Percentiles rank a stretch among this genome's conserved stretches.
Evolutionary conservation across 2,888 invertebrate species (phyloP).

Genomic region (Brachynemurus nebulosus): DNA sequence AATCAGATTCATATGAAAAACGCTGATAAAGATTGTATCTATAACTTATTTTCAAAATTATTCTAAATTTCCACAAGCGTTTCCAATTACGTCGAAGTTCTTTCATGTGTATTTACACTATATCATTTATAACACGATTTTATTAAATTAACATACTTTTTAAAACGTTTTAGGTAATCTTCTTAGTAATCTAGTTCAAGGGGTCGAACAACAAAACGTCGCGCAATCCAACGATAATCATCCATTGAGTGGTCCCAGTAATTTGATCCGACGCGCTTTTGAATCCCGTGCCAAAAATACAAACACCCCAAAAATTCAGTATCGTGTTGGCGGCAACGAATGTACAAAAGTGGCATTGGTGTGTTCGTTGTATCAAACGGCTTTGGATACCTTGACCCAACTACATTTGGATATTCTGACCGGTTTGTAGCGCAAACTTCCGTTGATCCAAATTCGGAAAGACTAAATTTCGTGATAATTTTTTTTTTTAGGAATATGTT

Average conservation of each 20-base stretch:
- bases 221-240: constrained; percentile 26
- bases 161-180: constrained; percentile 30
- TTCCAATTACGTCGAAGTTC: too few species aligned
- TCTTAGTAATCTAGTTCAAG: constrained; percentile 33
- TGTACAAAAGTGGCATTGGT: constrained; percentile 71
- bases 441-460: constrained; percentile 3
- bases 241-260: constrained; percentile 26
- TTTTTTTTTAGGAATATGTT: constrained; percentile 65
- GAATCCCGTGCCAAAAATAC: constrained; percentile 44
- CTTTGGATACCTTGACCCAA: constrained; percentile 78
- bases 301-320: constrained; percentile 48
- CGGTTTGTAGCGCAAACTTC: too few species aligned
- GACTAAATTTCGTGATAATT: background rate
- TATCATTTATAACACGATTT: too few species aligned
- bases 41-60: too few species aligned
- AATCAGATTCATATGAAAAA: too few species aligned
- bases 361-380: constrained; percentile 85
- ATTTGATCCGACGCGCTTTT: constrained; percentile 42
- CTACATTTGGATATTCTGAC: constrained; percentile 85
- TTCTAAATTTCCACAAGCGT: too few species aligned
- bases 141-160: background rate
- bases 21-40: too few species aligned
- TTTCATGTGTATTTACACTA: too few species aligned
- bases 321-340: constrained; percentile 69
- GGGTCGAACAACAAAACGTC: constrained; percentile 26